Evolutionary conservation across 2,888 invertebrate genomes (phyloP), one percentile per base, ranked within the genome.

Genomic region (Steinernema carpocapsae): DNA sequence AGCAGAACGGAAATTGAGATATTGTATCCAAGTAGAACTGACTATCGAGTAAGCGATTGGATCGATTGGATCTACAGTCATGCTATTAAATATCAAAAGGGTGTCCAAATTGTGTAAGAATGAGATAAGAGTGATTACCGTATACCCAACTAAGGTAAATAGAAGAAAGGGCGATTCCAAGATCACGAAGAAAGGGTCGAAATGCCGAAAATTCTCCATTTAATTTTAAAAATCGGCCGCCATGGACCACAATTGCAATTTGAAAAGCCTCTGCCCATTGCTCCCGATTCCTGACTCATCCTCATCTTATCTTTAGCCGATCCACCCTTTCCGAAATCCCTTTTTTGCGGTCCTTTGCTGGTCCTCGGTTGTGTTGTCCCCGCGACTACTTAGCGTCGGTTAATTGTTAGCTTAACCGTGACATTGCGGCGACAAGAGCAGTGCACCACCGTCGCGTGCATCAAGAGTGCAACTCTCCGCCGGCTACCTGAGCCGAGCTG

Each of bases 351-450:
- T 6, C 56, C n/a, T n/a, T n/a, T n/a, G n/a, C n/a, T n/a, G n/a
- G n/a, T n/a, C n/a, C n/a, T n/a, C n/a, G n/a, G n/a, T n/a, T 17
- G 56, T 56, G 56, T 56, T 56, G 56, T 56, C 6, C 43, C 43
- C 56, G 56, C 56, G 22, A 26, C 56, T 56, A 56, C 56, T 56
- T 56, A 56, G 56, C 26, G 56, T 56, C 56, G 26, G 24, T 24
- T 56, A 56, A 56, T 56, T 56, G 56, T 56, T 56, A 56, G 56
- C 56, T 56, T 56, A 56, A 56, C 56, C 56, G 56, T 12, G 56
- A 56, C n/a, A n/a, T n/a, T 26, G 22, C 26, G 6, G 56, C 56
- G 24, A 56, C 56, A 26, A 56, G 56, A 56, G 22, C 56, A 12
- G 14, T 26, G 56, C 7, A 10, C 56, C 56, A 19, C 26, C 56